Percentiles rank a stretch among this genome's conserved stretches.
Conservation (phyloP, 2,113 vertebrate species). For the Pycnonotus jocosus region DNA sequence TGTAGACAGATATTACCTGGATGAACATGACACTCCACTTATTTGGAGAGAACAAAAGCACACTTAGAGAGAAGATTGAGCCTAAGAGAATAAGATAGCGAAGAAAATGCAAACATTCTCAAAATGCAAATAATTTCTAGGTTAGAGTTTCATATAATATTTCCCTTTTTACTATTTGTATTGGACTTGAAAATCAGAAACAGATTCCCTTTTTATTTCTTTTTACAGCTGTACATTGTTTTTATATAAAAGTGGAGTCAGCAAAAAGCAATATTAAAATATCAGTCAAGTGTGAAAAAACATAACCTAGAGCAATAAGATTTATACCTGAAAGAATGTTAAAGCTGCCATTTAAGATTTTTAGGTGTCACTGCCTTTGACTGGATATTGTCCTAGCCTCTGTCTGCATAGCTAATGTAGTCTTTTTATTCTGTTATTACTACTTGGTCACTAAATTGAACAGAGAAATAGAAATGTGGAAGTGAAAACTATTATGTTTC, state of each 20-base stretch:
- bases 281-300: conserved; percentile 57
- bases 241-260: conserved; percentile 51
- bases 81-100: background rate
- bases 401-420: conserved; percentile 66
- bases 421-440: conserved; percentile 77
- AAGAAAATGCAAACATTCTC: conserved; percentile 22
- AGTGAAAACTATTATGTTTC: conserved; percentile 82
- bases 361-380: conserved; percentile 45
- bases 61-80: background rate
- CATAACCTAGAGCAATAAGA: conserved; percentile 38
- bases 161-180: conserved; percentile 33
- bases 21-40: background rate
- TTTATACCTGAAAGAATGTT: conserved; percentile 48
- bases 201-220: conserved; percentile 12
- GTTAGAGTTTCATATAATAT: background rate
- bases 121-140: conserved; percentile 19
- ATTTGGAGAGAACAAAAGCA: background rate
- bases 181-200: conserved; percentile 10
- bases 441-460: conserved; percentile 79
- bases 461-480: conserved; percentile 76
- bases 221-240: conserved; percentile 46
- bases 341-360: conserved; percentile 60
- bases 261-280: conserved; percentile 61
- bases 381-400: conserved; percentile 41
- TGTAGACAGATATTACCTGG: background rate